Evolutionary conservation across 2,888 invertebrate species (phyloP).

Genomic region (Cerastis rubricosa): DNA sequence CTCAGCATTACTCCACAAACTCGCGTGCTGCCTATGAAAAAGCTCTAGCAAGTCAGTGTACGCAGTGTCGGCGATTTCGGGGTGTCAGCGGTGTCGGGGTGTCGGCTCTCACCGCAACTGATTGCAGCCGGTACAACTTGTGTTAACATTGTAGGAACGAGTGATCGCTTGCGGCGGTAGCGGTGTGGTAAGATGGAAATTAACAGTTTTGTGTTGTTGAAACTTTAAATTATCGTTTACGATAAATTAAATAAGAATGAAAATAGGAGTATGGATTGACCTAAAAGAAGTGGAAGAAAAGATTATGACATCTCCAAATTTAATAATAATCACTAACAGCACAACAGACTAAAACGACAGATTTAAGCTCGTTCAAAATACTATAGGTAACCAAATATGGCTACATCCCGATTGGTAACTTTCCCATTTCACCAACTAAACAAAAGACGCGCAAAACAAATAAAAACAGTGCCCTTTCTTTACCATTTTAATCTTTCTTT

Average conservation of each 20-base stretch:
- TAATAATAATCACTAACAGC: too few relatives aligned
- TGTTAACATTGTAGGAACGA: slow-evolving; percentile 60
- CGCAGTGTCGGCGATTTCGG: slow-evolving; percentile 15
- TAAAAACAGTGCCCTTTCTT: too few relatives aligned
- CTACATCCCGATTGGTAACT: too few relatives aligned
- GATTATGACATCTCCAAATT: not conserved
- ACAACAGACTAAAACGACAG: too few relatives aligned
- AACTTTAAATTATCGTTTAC: not conserved
- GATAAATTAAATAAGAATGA: not conserved
- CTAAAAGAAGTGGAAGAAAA: not conserved
- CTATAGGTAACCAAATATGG: too few relatives aligned
- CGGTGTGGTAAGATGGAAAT: not conserved
- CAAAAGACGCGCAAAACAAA: too few relatives aligned
- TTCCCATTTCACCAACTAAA: too few relatives aligned
- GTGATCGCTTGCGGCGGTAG: slow-evolving; percentile 53
- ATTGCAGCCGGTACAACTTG: slow-evolving; percentile 61
- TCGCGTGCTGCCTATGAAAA: slow-evolving; percentile 28
- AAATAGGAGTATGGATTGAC: not conserved
- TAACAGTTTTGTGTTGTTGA: slow-evolving; percentile 10
- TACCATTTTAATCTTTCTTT: too few relatives aligned
- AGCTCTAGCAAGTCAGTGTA: slow-evolving; percentile 24
- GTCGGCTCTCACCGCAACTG: slow-evolving; percentile 62
- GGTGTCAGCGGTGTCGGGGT: slow-evolving; percentile 19
- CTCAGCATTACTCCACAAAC: slow-evolving; percentile 6
- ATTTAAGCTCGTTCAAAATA: too few relatives aligned